A percentile compares a stretch with the other conserved stretches of the same genome.
Conservation (phyloP, 2,888 invertebrate species). For the Fragum fragum region DNA sequence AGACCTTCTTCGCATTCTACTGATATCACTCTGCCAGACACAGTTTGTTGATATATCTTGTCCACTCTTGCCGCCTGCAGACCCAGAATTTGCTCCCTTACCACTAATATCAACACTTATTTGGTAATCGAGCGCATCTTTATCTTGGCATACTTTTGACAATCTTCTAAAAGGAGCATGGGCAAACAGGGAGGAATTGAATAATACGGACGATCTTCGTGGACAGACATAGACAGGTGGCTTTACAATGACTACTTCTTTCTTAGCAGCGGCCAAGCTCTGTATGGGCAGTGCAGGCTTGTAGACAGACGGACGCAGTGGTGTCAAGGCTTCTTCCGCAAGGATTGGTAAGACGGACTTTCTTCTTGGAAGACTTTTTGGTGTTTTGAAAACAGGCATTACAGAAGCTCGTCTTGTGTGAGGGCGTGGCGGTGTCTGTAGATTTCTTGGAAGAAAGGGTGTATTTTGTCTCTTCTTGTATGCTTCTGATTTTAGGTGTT, state of each 20-base stretch:
- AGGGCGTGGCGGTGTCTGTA: not conserved
- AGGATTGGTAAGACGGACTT: constrained; percentile 33
- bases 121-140: not conserved
- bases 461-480: too few species aligned
- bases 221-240: constrained; percentile 40
- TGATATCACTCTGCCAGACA: constrained; percentile 9
- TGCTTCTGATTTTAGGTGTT: too few species aligned
- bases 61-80: too few species aligned
- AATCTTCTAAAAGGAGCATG: constrained; percentile 16
- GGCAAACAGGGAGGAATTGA: constrained; percentile 39
- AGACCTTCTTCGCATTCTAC: not conserved
- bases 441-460: not conserved
- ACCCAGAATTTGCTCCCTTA: too few species aligned
- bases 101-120: too few species aligned
- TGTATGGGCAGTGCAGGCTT: not conserved
- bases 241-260: constrained; percentile 18
- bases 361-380: constrained; percentile 18
- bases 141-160: not conserved
- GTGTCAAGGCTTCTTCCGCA: not conserved
- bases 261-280: not conserved
- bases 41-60: not conserved
- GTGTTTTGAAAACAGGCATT: constrained; percentile 19
- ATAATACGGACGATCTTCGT: constrained; percentile 34
- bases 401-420: constrained; percentile 18
- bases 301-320: constrained; percentile 14